Percentiles rank a stretch among this genome's conserved stretches.
phyloP scores from a whole-genome alignment of 1,140 invertebrate genomes.

The Listronotus oregonensis region DNA sequence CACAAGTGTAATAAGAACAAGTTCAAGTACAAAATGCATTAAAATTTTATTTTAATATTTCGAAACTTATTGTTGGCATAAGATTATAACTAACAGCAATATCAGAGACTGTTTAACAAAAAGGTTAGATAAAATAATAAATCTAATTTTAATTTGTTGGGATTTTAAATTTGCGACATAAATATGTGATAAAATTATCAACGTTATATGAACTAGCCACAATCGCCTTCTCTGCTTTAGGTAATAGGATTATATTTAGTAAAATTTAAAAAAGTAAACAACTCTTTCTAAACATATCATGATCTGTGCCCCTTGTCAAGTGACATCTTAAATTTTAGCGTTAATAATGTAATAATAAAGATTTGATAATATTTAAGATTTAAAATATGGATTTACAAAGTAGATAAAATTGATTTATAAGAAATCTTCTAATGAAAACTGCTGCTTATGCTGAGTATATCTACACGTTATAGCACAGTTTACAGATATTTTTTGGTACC shows the following conservation, averaged over 20 bases:
- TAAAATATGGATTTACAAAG: conserved; percentile 53
- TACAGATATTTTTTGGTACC: too few species aligned
- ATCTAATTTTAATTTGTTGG: conserved; percentile 9
- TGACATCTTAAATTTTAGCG: conserved; percentile 59
- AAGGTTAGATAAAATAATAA: too few species aligned
- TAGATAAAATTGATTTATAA: conserved; percentile 30
- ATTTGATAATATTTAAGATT: conserved; percentile 57
- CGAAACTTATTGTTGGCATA: too few species aligned
- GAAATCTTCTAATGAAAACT: conserved; percentile 36
- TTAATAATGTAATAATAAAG: conserved; percentile 54
- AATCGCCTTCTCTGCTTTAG: conserved; percentile 59
- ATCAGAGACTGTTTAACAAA: too few species aligned
- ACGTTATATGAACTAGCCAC: conserved; percentile 57
- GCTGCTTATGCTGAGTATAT: conserved; percentile 42
- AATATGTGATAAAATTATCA: conserved; percentile 56
- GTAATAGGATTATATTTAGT: conserved; percentile 50
- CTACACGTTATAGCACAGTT: conserved; percentile 25
- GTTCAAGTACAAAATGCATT: too few species aligned
- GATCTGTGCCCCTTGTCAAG: conserved; percentile 60
- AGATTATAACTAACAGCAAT: too few species aligned
- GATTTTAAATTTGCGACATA: conserved; percentile 28
- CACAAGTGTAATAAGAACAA: too few species aligned
- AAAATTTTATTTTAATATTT: too few species aligned
- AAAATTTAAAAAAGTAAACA: conserved; percentile 49
- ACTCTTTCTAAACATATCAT: conserved; percentile 60